Evolutionary conservation across 2,888 invertebrate species (phyloP).

Genomic region (Rosalia funebris): DNA sequence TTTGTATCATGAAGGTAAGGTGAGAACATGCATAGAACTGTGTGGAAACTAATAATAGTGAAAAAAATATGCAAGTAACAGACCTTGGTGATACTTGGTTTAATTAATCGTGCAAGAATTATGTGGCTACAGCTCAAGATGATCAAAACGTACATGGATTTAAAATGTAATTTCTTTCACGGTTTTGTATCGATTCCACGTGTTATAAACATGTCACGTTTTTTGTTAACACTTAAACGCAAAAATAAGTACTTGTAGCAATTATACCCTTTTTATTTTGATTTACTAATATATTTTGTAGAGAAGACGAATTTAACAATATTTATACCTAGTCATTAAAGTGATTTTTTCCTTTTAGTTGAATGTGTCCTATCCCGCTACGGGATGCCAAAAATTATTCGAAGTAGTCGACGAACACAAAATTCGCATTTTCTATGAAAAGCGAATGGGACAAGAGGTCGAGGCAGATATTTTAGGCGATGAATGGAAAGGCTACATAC

Average conservation of each 20-base stretch:
- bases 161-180: slow-evolving; percentile 2
- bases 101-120: not conserved
- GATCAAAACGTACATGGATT: slow-evolving; percentile 4
- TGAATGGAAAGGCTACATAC: slow-evolving; percentile 99
- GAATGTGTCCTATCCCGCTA: slow-evolving; percentile 97
- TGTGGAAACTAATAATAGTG: not conserved
- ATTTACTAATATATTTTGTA: no score
- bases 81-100: not conserved
- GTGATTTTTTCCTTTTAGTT: slow-evolving; percentile 73
- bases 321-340: no score
- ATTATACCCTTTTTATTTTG: no score
- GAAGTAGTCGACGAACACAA: slow-evolving; percentile 99
- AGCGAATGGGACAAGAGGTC: slow-evolving; percentile 98
- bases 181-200: not conserved
- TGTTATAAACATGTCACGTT: not conserved
- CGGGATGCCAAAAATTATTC: slow-evolving; percentile 97
- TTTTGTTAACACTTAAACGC: no score
- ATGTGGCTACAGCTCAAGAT: not conserved
- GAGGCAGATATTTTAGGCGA: slow-evolving; percentile 95
- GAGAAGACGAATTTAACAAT: no score
- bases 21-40: not conserved
- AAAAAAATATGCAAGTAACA: not conserved
- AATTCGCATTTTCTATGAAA: slow-evolving; percentile 96
- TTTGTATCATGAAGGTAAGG: slow-evolving; percentile 3
- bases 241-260: no score